Percentiles rank a stretch among this genome's conserved stretches.
These are phyloP conservation scores for Forbesichthys agassizii DNA, from an alignment of 2,113 vertebrate species.

Conservation along the genomic window DNA sequence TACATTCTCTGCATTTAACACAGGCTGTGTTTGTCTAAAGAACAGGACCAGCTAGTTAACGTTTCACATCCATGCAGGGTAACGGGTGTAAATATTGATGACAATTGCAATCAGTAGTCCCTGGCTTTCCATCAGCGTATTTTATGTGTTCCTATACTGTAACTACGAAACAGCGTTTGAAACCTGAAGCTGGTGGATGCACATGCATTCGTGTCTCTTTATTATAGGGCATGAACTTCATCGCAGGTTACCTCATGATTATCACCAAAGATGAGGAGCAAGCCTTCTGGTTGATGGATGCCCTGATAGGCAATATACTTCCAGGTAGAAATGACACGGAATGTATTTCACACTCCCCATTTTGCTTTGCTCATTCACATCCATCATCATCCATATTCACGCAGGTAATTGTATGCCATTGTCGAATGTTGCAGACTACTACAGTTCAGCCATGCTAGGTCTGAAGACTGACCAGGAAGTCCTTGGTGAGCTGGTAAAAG, in stretches of 20 bases:
- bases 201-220: conserved; percentile 22
- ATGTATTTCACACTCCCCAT: background rate
- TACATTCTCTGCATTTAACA: background rate
- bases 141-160: background rate
- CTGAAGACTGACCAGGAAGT: conserved; percentile 93
- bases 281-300: conserved; percentile 94
- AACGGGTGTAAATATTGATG: background rate
- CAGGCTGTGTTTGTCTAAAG: conserved; percentile 21
- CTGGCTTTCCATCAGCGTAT: background rate
- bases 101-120: background rate
- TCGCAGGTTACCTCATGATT: conserved; percentile 91
- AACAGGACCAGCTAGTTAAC: conserved; percentile 11
- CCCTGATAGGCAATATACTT: conserved; percentile 87
- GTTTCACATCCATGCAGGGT: background rate
- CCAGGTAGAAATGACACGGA: conserved; percentile 76
- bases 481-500: conserved; percentile 87
- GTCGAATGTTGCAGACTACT: conserved; percentile 81
- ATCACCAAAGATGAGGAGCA: conserved; percentile 92
- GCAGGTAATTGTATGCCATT: background rate
- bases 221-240: conserved; percentile 96
- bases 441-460: conserved; percentile 88
- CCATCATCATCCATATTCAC: background rate
- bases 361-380: background rate
- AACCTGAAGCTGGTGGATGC: too few relatives aligned
- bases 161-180: background rate